phyloP scores from a whole-genome alignment of 2,113 vertebrate genomes.

The Trachemys scripta region DNA sequence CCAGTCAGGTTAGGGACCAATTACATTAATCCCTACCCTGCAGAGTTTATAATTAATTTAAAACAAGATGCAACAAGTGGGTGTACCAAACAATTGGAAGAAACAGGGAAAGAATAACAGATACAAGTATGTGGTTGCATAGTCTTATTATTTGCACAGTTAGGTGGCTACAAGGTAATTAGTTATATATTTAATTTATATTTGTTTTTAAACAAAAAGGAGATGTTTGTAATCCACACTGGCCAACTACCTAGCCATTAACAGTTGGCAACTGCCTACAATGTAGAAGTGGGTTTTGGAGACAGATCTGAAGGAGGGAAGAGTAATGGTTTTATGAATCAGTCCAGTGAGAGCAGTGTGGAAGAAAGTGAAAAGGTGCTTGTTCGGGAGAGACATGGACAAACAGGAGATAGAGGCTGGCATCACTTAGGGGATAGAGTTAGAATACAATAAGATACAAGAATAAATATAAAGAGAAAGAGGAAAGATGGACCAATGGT shows the following conservation, averaged over 20 bases:
- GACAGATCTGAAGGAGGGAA: neutral
- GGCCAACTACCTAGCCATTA: conserved; percentile 58
- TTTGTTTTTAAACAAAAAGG: conserved; percentile 18
- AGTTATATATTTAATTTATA: neutral
- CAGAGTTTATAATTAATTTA: conserved; percentile 19
- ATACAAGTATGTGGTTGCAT: conserved; percentile 13
- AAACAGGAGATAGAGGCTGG: neutral
- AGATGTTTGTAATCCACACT: conserved; percentile 16
- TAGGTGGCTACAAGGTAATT: neutral
- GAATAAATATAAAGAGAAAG: neutral
- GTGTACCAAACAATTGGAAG: conserved; percentile 59
- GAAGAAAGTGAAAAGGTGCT: neutral
- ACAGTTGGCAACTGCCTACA: conserved; percentile 52
- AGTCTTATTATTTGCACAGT: conserved; percentile 35
- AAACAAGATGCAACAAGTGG: conserved; percentile 19
- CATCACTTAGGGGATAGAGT: neutral
- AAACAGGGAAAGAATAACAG: conserved; percentile 54
- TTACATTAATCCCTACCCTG: conserved; percentile 2
- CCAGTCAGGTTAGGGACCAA: neutral
- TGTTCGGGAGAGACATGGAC: neutral
- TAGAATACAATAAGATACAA: fast-evolving
- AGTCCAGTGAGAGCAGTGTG: neutral
- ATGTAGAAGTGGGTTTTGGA: neutral
- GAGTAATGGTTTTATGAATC: neutral
- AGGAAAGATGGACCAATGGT: neutral